Evolutionary conservation across 2,797 vertebrate genomes (phyloP).

Genomic region (Sitta carolinensis): DNA sequence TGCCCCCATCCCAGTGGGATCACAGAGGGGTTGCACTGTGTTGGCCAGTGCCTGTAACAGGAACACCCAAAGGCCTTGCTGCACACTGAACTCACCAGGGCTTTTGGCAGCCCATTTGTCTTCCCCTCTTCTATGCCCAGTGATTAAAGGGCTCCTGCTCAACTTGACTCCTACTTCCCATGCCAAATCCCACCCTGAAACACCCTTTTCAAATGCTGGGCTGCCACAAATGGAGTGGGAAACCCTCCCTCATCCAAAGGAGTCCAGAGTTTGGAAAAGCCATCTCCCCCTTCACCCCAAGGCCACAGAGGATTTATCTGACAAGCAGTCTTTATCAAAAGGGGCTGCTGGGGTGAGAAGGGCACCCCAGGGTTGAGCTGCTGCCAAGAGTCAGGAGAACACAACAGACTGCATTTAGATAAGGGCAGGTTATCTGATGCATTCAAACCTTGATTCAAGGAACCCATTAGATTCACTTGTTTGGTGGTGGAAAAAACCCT

Average conservation of each 20-base stretch:
- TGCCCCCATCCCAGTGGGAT: neutral
- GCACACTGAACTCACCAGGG: rapidly evolving
- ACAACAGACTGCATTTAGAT: neutral
- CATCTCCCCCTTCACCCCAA: neutral
- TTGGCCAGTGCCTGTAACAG: rapidly evolving
- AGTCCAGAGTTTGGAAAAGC: neutral
- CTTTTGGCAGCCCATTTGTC: neutral
- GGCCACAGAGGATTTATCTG: neutral
- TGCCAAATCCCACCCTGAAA: neutral
- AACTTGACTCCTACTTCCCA: neutral
- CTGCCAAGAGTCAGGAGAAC: neutral
- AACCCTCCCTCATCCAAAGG: neutral
- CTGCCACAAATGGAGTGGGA: neutral
- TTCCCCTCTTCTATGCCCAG: neutral
- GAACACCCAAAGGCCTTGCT: neutral
- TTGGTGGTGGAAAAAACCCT: neutral
- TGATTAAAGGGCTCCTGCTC: neutral
- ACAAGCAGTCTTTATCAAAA: neutral
- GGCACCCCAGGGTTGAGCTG: neutral
- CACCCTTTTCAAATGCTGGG: neutral
- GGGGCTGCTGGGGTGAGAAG: neutral
- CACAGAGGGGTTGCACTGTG: rapidly evolving
- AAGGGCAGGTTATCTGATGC: neutral
- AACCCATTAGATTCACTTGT: neutral
- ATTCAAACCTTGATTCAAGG: neutral